Conservation (phyloP, 2,888 invertebrate genomes). For the Stenodema calcarata region DNA sequence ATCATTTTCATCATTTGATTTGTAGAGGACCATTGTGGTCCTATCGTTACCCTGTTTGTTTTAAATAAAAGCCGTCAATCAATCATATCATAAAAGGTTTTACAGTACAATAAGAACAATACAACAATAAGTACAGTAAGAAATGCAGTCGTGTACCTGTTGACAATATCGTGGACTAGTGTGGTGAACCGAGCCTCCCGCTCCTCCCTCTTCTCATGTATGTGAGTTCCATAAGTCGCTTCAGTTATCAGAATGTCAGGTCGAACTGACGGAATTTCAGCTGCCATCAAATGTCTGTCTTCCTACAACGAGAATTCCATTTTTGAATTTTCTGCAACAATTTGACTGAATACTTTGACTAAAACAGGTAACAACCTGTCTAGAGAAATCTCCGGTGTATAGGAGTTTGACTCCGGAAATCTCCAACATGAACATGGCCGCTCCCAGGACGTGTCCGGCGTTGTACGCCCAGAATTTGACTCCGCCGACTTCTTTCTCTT, state of each 20-base stretch:
- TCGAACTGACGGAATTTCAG: slow-evolving; percentile 94
- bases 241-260: slow-evolving; percentile 98
- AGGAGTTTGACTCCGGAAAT: slow-evolving; percentile 96
- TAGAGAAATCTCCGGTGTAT: slow-evolving; percentile 98
- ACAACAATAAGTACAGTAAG: too few relatives aligned
- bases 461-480: slow-evolving; percentile 98
- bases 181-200: slow-evolving; percentile 90
- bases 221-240: slow-evolving; percentile 98
- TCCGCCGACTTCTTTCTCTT: slow-evolving; percentile 94
- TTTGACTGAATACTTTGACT: too few relatives aligned
- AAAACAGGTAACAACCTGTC: slow-evolving; percentile 61
- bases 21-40: too few relatives aligned
- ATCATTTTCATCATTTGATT: too few relatives aligned
- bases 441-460: slow-evolving; percentile 98
- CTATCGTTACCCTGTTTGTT: too few relatives aligned
- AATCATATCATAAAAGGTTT: too few relatives aligned
- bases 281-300: slow-evolving; percentile 98
- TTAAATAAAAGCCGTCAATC: too few relatives aligned
- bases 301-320: slow-evolving; percentile 70
- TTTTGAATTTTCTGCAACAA: too few relatives aligned
- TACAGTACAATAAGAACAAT: too few relatives aligned
- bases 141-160: too few relatives aligned
- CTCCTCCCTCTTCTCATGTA: slow-evolving; percentile 97
- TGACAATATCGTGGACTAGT: slow-evolving; percentile 10
- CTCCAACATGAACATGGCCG: slow-evolving; percentile 99